Percentiles rank a stretch among this genome's conserved stretches.
Conservation (phyloP, 2,113 vertebrate species). For the Crotophaga sulcirostris region DNA sequence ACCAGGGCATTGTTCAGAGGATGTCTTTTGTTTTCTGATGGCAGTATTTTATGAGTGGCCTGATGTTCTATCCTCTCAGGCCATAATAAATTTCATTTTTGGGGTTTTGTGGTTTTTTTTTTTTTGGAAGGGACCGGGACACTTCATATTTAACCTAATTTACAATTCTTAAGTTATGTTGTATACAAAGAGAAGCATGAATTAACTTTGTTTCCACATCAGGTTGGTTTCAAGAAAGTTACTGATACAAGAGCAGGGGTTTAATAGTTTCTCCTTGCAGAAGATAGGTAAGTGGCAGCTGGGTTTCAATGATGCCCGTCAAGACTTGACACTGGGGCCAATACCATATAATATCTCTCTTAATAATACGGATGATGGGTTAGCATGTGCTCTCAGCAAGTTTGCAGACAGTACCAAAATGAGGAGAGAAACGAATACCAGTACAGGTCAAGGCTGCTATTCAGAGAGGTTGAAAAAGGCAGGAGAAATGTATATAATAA, state of each 20-base stretch:
- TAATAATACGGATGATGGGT: neutral
- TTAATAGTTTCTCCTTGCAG: neutral
- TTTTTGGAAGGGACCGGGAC: too few species aligned
- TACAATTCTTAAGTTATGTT: neutral
- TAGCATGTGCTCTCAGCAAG: neutral
- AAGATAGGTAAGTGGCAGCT: neutral
- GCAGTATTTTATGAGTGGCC: neutral
- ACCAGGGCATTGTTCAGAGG: neutral
- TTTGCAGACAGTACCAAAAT: neutral
- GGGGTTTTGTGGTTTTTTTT: too few species aligned
- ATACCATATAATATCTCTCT: neutral
- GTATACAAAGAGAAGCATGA: neutral
- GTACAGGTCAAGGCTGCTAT: neutral
- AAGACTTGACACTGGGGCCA: neutral
- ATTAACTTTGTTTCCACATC: neutral
- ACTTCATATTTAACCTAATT: neutral
- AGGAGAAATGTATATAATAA: neutral
- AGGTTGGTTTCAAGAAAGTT: neutral
- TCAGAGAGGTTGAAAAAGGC: neutral
- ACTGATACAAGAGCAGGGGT: neutral
- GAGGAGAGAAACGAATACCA: neutral
- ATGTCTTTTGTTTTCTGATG: neutral
- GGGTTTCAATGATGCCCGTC: neutral
- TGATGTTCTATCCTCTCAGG: too few species aligned
- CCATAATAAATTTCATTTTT: too few species aligned